Percentiles rank a stretch among this genome's conserved stretches.
Evolutionary conservation across 1,140 invertebrate species (phyloP).

Genomic region (Pollicipes pollicipes): DNA sequence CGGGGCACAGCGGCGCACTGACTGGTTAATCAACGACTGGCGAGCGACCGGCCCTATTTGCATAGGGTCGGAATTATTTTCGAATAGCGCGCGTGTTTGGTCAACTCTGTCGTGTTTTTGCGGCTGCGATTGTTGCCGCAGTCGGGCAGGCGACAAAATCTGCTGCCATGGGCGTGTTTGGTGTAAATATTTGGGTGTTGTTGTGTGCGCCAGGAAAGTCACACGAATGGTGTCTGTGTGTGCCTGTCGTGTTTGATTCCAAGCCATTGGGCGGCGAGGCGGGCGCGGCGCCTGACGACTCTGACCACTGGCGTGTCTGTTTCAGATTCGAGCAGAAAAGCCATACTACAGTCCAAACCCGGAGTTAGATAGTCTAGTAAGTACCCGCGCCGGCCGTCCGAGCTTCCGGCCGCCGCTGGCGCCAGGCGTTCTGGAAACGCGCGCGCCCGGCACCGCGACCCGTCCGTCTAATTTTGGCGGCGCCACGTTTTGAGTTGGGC

Average conservation of each 20-base stretch:
- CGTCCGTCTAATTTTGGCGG: constrained; percentile 7
- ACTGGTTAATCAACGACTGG: not conserved
- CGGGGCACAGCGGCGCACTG: not conserved
- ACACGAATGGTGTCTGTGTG: not conserved
- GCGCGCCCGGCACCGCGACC: not conserved
- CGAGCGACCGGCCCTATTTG: not conserved
- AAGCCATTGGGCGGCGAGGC: too few species aligned
- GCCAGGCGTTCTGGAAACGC: too few species aligned
- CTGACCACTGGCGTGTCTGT: constrained; percentile 33
- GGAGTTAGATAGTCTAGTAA: constrained; percentile 95
- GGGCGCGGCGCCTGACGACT: not conserved
- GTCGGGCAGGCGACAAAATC: too few species aligned
- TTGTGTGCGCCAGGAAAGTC: not conserved
- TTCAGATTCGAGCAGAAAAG: constrained; percentile 91
- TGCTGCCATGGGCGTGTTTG: too few species aligned
- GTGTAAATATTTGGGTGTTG: not conserved
- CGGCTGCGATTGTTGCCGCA: not conserved
- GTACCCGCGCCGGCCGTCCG: too few species aligned
- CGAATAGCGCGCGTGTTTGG: not conserved
- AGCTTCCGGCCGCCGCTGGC: not conserved
- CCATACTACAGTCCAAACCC: constrained; percentile 94
- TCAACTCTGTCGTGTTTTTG: not conserved
- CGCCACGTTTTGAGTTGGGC: too few species aligned
- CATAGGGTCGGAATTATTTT: not conserved
- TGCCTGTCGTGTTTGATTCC: too few species aligned